Evolutionary conservation across 2,113 vertebrate genomes (phyloP).

Genomic region (Polyodon spathula): DNA sequence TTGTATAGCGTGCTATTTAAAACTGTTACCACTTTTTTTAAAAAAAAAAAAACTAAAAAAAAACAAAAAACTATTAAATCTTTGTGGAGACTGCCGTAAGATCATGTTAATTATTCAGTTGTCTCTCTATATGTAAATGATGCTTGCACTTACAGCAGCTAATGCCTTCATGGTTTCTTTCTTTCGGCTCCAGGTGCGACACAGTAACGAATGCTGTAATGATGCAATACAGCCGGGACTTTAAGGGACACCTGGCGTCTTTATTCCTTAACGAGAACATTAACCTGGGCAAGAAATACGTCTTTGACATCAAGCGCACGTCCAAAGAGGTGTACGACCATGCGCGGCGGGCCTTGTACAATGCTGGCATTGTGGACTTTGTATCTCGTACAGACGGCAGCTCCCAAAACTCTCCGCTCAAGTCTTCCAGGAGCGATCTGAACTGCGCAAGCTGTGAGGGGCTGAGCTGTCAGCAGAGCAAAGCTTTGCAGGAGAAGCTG

Average conservation of each 20-base stretch:
- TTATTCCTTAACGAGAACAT: conserved; percentile 96
- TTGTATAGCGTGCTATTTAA: too few relatives aligned
- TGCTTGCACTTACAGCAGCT: too few relatives aligned
- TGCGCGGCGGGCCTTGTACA: conserved; percentile 82
- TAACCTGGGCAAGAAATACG: conserved; percentile 93
- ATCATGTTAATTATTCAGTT: too few relatives aligned
- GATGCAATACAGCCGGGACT: conserved; percentile 97
- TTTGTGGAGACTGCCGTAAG: too few relatives aligned
- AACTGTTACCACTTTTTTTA: too few relatives aligned
- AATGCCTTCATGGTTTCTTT: too few relatives aligned
- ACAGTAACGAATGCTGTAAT: conserved; percentile 92
- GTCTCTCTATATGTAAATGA: too few relatives aligned
- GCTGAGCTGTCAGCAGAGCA: conserved; percentile 76
- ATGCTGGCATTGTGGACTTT: conserved; percentile 81
- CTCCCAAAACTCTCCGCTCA: conserved; percentile 63
- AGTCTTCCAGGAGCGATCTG: conserved; percentile 47
- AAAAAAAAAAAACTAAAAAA: too few relatives aligned
- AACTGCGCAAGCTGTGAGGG: conserved; percentile 74
- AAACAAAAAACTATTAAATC: too few relatives aligned
- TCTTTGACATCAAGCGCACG: conserved; percentile 93
- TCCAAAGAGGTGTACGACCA: conserved; percentile 96
- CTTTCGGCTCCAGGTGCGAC: conserved; percentile 68
- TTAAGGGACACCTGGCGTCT: conserved; percentile 92
- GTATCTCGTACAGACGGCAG: conserved; percentile 62
- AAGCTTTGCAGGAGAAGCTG: conserved; percentile 78